Evolutionary conservation across 2,113 vertebrate species (phyloP), one percentile per base, ranked within the genome.

Genomic region (Bucco capensis): DNA sequence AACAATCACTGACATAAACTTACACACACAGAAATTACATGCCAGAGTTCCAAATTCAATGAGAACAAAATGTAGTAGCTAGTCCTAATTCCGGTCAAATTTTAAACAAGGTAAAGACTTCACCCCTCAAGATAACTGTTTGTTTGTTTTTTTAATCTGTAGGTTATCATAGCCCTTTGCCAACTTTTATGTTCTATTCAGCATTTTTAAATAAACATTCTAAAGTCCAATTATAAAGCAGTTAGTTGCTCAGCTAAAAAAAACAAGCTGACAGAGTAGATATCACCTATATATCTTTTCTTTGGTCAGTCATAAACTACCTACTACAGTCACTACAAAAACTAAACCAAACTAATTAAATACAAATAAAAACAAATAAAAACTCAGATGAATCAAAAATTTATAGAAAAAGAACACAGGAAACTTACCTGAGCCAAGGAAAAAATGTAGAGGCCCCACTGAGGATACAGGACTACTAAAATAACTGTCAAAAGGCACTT

Each of bases 371-470:
- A n/a, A 13, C 30, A 87, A 82, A 51, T 8, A 72, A 69, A 22
- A 66, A n/a, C 28, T 49, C 51, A 67, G 21, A 27, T 27, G 56
- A 93, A 88, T 40, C 31, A 4, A 67, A 21, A 79, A 71, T 27
- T 76, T 31, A 65, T 1, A 53, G 54, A 19, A 75, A 51, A 27
- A 64, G 30, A 81, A 72, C 15, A 83, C 10, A 54, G 28, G 38
- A 70, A 86, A 88, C 91, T 91, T 91, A 99, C 99, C 97, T 99
- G 99, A 80, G 99, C 98, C 82, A 98, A 69, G 83, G 97, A 97
- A 94, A 99, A 99, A 94, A 98, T 98, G 83, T 98, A 97, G 33
- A 99, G 98, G 12, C 98, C 98, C 99, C 99, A 99, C 0, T 98
- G 97, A 83, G 97, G 98, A 58, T 96, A 95, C 66, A 97, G 96